Evolutionary conservation across 2,113 vertebrate species (phyloP).

Genomic region (Calyptomena viridis): DNA sequence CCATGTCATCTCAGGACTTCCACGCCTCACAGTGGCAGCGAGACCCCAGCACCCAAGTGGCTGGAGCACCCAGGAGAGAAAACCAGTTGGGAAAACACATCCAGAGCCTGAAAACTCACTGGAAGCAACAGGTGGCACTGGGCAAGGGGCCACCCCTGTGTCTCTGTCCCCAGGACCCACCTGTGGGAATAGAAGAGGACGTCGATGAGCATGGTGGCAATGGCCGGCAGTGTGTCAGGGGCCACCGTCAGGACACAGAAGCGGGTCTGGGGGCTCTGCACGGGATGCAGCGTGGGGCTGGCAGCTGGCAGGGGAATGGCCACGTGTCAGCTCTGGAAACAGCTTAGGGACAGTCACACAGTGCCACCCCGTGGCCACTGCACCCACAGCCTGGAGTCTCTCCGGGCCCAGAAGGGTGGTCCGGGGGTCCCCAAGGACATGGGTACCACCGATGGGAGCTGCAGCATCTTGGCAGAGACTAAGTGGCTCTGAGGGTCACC

Average conservation of each 20-base stretch:
- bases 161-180: conserved; percentile 54
- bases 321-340: neutral
- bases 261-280: conserved; percentile 91
- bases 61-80: fast-evolving
- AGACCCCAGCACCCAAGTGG: neutral
- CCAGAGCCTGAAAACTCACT: neutral
- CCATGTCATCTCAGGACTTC: neutral
- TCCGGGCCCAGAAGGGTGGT: neutral
- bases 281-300: conserved; percentile 86
- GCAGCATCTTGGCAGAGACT: neutral
- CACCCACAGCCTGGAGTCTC: neutral
- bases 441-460: no score
- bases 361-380: conserved; percentile 43
- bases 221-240: conserved; percentile 90
- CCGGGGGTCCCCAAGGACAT: neutral
- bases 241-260: conserved; percentile 95
- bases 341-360: neutral
- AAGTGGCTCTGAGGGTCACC: neutral
- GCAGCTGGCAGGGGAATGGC: conserved; percentile 67
- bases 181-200: conserved; percentile 93
- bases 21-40: fast-evolving
- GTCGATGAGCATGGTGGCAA: conserved; percentile 92
- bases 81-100: neutral
- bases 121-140: neutral
- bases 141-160: fast-evolving